phyloP scores from a whole-genome alignment of 2,797 vertebrate genomes.

The Ibycter americanus region DNA sequence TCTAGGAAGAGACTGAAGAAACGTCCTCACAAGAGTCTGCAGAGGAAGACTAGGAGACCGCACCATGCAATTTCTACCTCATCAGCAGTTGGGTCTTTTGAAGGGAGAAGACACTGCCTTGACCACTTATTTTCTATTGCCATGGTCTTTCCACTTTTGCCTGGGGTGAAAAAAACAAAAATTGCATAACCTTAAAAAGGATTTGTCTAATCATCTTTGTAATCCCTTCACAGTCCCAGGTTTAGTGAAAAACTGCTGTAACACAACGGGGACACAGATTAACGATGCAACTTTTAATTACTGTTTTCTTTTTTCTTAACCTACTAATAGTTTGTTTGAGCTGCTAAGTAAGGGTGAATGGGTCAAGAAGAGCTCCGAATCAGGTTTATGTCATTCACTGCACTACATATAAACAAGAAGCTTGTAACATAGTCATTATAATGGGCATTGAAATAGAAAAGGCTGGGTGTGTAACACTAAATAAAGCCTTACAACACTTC shows the following conservation, averaged over 20 bases:
- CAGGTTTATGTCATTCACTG: conserved; percentile 79
- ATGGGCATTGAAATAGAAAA: conserved; percentile 76
- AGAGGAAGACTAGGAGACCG: conserved; percentile 86
- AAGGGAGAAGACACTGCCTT: conserved; percentile 92
- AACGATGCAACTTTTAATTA: conserved; percentile 80
- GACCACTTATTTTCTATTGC: conserved; percentile 90
- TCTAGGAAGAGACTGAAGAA: conserved; percentile 90
- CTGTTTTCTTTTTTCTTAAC: conserved; percentile 80
- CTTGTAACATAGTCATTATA: conserved; percentile 66
- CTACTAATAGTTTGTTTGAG: conserved; percentile 83
- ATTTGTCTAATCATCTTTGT: conserved; percentile 80
- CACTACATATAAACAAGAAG: conserved; percentile 71
- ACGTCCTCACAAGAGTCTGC: conserved; percentile 88
- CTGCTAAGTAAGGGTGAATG: conserved; percentile 78
- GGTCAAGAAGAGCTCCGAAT: conserved; percentile 72
- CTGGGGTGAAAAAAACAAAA: conserved; percentile 65
- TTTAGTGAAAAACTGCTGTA: conserved; percentile 87
- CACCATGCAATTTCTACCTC: conserved; percentile 91
- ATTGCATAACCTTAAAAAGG: conserved; percentile 81
- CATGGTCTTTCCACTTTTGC: conserved; percentile 85
- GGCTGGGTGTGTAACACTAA: conserved; percentile 55
- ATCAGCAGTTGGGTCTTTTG: conserved; percentile 92
- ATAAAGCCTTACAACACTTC: conserved; percentile 53
- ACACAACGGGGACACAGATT: conserved; percentile 82
- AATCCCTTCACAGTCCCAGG: conserved; percentile 81